A percentile compares a stretch with the other conserved stretches of the same genome.
Evolutionary conservation across 2,888 invertebrate species (phyloP).

Genomic region (Galeopsomyia nigrocyanea): DNA sequence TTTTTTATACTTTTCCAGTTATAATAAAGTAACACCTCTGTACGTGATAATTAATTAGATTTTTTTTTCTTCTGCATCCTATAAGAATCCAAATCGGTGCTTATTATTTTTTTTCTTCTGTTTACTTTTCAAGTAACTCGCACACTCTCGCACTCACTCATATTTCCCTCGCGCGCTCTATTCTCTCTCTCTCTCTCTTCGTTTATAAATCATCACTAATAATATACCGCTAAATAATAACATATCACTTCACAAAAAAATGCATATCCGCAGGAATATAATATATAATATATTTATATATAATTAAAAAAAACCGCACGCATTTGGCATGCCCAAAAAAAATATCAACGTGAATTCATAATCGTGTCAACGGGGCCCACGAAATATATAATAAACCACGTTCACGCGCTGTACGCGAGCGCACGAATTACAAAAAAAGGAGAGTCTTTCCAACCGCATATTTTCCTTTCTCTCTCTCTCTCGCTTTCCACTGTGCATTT

Average conservation of each 20-base stretch:
- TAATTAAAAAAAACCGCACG: constrained; percentile 64
- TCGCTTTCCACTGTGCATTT: constrained; percentile 1
- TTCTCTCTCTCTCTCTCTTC: constrained; percentile 49
- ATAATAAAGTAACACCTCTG: constrained; percentile 42
- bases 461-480: constrained; percentile 16
- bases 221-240: constrained; percentile 71
- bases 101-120: constrained; percentile 40
- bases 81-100: constrained; percentile 32
- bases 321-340: constrained; percentile 52
- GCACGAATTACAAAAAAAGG: constrained; percentile 41
- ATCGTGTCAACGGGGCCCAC: constrained; percentile 57
- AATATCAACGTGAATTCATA: constrained; percentile 62
- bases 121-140: constrained; percentile 22
- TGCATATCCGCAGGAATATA: constrained; percentile 83
- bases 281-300: constrained; percentile 83
- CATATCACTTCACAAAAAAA: constrained; percentile 80
- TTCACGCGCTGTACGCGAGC: constrained; percentile 35
- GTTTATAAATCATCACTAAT: constrained; percentile 50
- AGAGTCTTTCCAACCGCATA: constrained; percentile 40
- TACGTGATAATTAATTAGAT: constrained; percentile 35
- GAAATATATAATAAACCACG: constrained; percentile 44
- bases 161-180: constrained; percentile 37
- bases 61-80: constrained; percentile 44
- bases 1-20: constrained; percentile 35
- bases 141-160: background rate